These are phyloP conservation scores for Drosophila recens DNA, from an alignment of 2,888 invertebrate species.

Conservation along the genomic window DNA sequence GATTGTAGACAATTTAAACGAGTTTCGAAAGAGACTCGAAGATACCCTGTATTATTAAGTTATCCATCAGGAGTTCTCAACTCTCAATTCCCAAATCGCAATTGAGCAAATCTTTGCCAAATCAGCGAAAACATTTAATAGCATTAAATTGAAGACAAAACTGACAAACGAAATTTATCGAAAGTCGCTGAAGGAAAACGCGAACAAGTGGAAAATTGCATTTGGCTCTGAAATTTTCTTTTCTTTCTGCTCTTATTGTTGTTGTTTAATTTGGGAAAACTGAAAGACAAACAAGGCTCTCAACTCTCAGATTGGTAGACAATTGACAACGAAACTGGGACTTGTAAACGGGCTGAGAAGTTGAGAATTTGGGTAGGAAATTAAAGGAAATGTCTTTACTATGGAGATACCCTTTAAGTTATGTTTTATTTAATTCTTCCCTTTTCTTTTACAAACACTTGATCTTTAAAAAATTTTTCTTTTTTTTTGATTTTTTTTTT, in stretches of 20 bases:
- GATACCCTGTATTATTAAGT: not conserved
- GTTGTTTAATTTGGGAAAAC: slow-evolving; percentile 9
- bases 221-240: slow-evolving; percentile 33
- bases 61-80: not conserved
- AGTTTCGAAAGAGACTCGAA: not conserved
- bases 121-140: slow-evolving; percentile 54
- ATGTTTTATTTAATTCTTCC: too few relatives aligned
- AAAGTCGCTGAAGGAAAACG: slow-evolving; percentile 38
- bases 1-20: slow-evolving; percentile 15
- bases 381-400: not conserved
- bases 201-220: slow-evolving; percentile 75
- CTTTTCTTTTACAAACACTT: too few relatives aligned
- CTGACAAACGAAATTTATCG: slow-evolving; percentile 39
- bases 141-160: slow-evolving; percentile 37
- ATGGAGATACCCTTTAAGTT: not conserved
- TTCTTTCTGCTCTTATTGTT: not conserved
- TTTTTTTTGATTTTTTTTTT: too few relatives aligned
- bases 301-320: slow-evolving; percentile 4
- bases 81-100: not conserved
- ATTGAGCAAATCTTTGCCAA: slow-evolving; percentile 30
- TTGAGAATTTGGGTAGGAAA: not conserved
- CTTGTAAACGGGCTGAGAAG: not conserved
- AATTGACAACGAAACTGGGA: slow-evolving; percentile 1
- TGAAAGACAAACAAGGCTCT: slow-evolving; percentile 7
- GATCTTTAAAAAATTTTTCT: too few relatives aligned